Evolutionary conservation across 2,113 vertebrate species (phyloP), one percentile per base, ranked within the genome.

Genomic region (Edolisoma coerulescens): DNA sequence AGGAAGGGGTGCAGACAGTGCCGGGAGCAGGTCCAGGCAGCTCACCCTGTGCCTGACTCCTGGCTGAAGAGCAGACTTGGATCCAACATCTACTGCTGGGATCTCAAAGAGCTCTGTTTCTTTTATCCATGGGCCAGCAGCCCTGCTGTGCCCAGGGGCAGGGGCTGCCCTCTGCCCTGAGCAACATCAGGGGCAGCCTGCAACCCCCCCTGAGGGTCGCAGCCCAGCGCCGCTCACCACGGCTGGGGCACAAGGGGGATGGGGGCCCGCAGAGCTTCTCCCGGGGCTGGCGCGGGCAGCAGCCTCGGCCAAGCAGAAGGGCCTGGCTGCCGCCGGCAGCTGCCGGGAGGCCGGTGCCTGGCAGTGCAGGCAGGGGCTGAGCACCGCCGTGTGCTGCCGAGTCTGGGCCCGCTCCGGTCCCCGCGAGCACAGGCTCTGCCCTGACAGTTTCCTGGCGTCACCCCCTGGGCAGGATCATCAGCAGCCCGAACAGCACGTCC

Each of bases 251-350:
- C 53, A 8, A 15, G 19, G 11, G 21, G 28, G 11, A 70, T 1
- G 0, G 0, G 57, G 26, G 80, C 53, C 68, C 47, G 11, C 6
- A 3, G 32, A 76, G 49, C 63, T 53, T 59, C 20, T 47, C 32
- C 33, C 0, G 0, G 57, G 70, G 22, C 15, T 1, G 20, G 45
- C 0, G 1, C 16, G 0, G 1, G 50, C 64, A 89, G 80, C 67
- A 71, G 63, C n/a, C 42, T 61, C 33, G 24, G 50, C 61, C 65
- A 42, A 61, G 74, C 5, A 3, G 63, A 65, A 69, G 70, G 39
- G 59, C 33, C 37, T 5, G 12, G 45, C 45, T 1, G 39, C 19
- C 0, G 1, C 77, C 37, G 69, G 75, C 68, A 81, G 89, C 69
- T 93, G 86, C 81, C 0, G 1, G 56, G 56, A 47, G 65, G 22